Percentiles rank a stretch among this genome's conserved stretches.
Evolutionary conservation across 23 tunicate genomes (phyloP).

Genomic region (Corella eumyota): DNA sequence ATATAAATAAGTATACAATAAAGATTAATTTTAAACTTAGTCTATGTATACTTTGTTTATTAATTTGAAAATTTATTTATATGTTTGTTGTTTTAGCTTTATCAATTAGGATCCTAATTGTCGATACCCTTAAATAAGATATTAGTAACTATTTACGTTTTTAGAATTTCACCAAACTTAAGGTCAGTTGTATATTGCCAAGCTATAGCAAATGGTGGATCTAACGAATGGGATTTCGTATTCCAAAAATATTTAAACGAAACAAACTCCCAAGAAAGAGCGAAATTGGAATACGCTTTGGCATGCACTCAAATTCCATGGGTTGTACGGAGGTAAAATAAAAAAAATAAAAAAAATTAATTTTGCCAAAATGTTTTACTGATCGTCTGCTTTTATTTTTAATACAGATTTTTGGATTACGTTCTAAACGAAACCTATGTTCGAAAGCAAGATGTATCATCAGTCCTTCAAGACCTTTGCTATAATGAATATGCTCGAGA

Average conservation of each 20-base stretch:
- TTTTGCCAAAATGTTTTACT: too few relatives aligned
- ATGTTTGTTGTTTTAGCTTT: too few relatives aligned
- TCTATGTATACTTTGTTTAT: too few relatives aligned
- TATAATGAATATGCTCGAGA: conserved; percentile 61
- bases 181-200: conserved; percentile 35
- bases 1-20: not conserved
- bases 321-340: conserved; percentile 32
- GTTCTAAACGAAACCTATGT: conserved; percentile 12
- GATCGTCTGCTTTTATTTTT: too few relatives aligned
- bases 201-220: conserved; percentile 16
- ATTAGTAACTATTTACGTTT: too few relatives aligned
- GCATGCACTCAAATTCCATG: conserved; percentile 38
- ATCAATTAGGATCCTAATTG: too few relatives aligned
- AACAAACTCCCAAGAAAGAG: conserved; percentile 33
- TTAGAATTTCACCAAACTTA: conserved; percentile 27
- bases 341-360: too few relatives aligned
- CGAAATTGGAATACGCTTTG: conserved; percentile 24
- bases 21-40: too few relatives aligned
- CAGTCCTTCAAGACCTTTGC: conserved; percentile 29
- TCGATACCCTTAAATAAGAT: too few relatives aligned
- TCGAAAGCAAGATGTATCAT: conserved; percentile 36
- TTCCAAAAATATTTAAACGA: conserved; percentile 17
- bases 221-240: conserved; percentile 32
- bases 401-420: conserved; percentile 15
- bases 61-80: too few relatives aligned